Base-by-base conservation (phyloP, 2,888 invertebrate genomes). In the Labia minor region DNA sequence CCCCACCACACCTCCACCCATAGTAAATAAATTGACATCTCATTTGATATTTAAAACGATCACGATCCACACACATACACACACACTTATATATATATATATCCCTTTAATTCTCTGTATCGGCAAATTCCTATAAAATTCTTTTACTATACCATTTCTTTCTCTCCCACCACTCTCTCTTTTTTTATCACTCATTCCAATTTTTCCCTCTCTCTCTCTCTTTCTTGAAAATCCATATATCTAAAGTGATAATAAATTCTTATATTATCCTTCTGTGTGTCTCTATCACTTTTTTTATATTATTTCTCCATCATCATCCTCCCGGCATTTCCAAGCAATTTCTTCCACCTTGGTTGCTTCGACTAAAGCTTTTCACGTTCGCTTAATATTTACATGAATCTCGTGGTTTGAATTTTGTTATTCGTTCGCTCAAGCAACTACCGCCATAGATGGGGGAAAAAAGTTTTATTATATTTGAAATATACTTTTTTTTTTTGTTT, bases 221-320 rank as follows among this genome's bases (percentile, higher is more conserved):
- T n/a, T n/a, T n/a, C n/a, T n/a, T 8, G 8, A 26, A 26, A 26
- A 26, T 26, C 26, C 26, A 26, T 26, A 49, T 49, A 11, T 49
- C 49, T 49, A 49, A 49, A 49, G 49, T 49, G 49, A 49, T 49
- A 49, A 49, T 49, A 49, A 49, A 49, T 49, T 49, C 49, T 49
- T 49, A 49, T 49, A 49, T 49, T 49, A 49, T 49, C 49, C 14
- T 14, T 49, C 49, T 49, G 49, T 33, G 33, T 49, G 49, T 49
- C 49, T 49, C 49, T 49, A 49, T 49, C 49, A 49, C 49, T 16
- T 49, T 49, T 49, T 49, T 33, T 33, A 8, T 33, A 8, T 33
- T 49, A 49, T 49, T 49, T 49, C 16, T 2, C 16, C 49, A n/a
- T 14, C 49, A 4, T 26, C 26, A 26, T 26, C 26, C 26, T 6